A percentile compares a stretch with the other conserved stretches of the same genome.
Conservation (phyloP, 2,113 vertebrate genomes). For the Chinchilla lanigera region DNA sequence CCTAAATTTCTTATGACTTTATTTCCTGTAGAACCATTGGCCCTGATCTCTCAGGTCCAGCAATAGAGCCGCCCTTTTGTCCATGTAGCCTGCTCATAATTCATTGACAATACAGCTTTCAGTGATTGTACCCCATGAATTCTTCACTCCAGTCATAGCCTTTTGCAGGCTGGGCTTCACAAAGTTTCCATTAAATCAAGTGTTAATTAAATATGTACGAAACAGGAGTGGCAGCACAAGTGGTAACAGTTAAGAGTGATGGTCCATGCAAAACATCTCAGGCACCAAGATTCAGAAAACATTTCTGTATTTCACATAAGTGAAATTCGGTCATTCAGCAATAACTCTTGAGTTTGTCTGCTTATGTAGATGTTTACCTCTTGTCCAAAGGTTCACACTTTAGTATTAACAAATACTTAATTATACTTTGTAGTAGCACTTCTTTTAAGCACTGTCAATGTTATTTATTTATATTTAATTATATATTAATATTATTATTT, state of each 20-base stretch:
- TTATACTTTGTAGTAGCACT: no score
- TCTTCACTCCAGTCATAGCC: background rate
- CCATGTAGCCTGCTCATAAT: background rate
- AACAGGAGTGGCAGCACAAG: background rate
- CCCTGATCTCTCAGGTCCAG: background rate
- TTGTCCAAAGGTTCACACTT: no score
- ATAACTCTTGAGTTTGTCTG: no score
- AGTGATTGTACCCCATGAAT: background rate
- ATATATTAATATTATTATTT: background rate
- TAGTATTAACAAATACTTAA: no score
- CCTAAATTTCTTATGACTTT: background rate
- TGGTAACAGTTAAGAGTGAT: background rate
- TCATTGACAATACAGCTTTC: background rate
- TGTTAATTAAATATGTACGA: background rate
- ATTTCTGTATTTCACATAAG: background rate
- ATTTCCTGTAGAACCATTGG: background rate
- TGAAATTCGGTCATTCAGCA: no score
- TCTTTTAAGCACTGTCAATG: background rate
- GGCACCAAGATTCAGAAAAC: background rate
- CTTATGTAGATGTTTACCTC: no score
- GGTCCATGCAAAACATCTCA: background rate
- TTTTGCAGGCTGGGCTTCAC: background rate
- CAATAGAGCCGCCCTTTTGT: background rate
- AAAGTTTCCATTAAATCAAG: background rate
- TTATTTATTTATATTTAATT: background rate